phyloP scores from a whole-genome alignment of 2,888 invertebrate species.

The Drosophila putrida region DNA sequence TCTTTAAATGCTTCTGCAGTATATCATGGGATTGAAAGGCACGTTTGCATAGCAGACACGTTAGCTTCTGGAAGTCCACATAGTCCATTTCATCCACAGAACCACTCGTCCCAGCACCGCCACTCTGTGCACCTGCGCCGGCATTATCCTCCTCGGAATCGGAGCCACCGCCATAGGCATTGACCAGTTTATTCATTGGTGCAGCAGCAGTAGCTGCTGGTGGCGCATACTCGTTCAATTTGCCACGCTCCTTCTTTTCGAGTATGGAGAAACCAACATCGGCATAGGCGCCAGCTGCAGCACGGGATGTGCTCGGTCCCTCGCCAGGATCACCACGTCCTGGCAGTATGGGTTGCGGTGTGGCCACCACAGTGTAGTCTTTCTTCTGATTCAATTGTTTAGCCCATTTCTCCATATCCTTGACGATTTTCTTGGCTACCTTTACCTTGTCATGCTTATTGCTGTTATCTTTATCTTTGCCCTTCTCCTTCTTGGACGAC shows the following conservation, averaged over 20 bases:
- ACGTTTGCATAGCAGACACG: slow-evolving; percentile 97
- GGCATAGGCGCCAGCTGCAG: slow-evolving; percentile 88
- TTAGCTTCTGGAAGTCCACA: slow-evolving; percentile 95
- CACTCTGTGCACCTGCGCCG: slow-evolving; percentile 86
- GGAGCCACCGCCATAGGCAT: slow-evolving; percentile 91
- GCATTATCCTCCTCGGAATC: slow-evolving; percentile 87
- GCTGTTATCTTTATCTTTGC: slow-evolving; percentile 86
- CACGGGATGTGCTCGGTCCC: slow-evolving; percentile 62
- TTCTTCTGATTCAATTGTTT: slow-evolving; percentile 98
- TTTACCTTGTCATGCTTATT: slow-evolving; percentile 96
- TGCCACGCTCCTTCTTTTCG: slow-evolving; percentile 89
- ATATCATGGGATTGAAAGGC: slow-evolving; percentile 96
- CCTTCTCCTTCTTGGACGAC: slow-evolving; percentile 85
- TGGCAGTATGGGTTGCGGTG: slow-evolving; percentile 81
- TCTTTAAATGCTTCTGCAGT: slow-evolving; percentile 94
- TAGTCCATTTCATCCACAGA: slow-evolving; percentile 89
- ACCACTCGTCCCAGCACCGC: not conserved
- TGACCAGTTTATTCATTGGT: slow-evolving; percentile 87
- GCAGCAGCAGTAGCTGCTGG: slow-evolving; percentile 37
- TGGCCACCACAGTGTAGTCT: slow-evolving; percentile 86
- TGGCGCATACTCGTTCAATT: slow-evolving; percentile 81
- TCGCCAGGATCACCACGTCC: slow-evolving; percentile 61
- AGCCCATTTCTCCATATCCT: slow-evolving; percentile 95
- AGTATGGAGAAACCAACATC: slow-evolving; percentile 97
- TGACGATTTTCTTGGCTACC: slow-evolving; percentile 98